These are phyloP conservation scores for Acleris cristana DNA, from an alignment of 2,888 invertebrate species.

Conservation along the genomic window DNA sequence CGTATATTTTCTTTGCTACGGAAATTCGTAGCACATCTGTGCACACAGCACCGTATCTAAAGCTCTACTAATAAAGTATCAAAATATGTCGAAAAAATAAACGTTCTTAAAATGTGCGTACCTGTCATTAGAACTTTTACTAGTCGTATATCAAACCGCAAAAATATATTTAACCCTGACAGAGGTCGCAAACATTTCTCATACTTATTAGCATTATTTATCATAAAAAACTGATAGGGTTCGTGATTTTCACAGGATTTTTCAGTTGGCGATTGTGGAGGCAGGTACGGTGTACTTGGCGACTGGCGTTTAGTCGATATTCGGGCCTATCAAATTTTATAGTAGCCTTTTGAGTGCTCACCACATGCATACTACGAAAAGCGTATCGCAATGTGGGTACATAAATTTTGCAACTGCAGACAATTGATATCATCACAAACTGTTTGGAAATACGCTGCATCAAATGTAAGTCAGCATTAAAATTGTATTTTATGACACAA, in stretches of 20 bases:
- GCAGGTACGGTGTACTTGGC: constrained; percentile 57
- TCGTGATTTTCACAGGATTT: constrained; percentile 67
- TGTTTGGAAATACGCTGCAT: neutral
- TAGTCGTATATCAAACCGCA: neutral
- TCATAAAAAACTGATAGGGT: constrained; percentile 49
- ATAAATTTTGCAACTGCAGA: constrained; percentile 12
- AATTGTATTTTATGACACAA: too few species aligned
- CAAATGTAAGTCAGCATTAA: too few species aligned
- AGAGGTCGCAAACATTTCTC: neutral
- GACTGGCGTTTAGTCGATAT: constrained; percentile 70
- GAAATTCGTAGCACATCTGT: neutral
- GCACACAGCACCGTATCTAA: constrained; percentile 4
- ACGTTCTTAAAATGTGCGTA: neutral
- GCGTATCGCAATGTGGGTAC: constrained; percentile 1
- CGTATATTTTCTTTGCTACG: neutral
- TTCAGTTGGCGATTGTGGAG: constrained; percentile 63
- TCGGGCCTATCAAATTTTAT: constrained; percentile 47
- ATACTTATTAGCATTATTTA: constrained; percentile 3
- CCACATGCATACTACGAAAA: neutral
- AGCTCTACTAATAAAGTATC: constrained; percentile 6
- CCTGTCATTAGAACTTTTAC: neutral
- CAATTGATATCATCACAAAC: neutral
- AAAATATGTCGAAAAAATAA: constrained; percentile 12
- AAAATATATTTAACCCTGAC: constrained; percentile 5
- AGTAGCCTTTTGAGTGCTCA: constrained; percentile 25